These are phyloP conservation scores for Gymnocheta viridis DNA, from an alignment of 2,888 invertebrate species.

Conservation along the genomic window DNA sequence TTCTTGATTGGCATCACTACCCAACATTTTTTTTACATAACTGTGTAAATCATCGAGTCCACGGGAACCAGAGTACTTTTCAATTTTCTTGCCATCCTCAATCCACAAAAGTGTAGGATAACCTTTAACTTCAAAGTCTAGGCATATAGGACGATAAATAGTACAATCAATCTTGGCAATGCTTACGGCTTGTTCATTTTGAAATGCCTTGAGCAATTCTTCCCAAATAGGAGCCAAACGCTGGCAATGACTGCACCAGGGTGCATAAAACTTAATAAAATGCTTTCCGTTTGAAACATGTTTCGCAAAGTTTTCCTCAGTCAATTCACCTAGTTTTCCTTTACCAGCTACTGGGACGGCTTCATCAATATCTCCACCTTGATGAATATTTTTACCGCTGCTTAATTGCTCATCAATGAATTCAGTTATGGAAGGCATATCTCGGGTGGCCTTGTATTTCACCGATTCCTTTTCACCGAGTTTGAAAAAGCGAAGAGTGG, in stretches of 20 bases:
- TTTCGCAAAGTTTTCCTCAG: slow-evolving; percentile 89
- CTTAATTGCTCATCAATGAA: slow-evolving; percentile 89
- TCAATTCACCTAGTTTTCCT: slow-evolving; percentile 85
- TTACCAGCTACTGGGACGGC: slow-evolving; percentile 63
- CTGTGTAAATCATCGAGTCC: slow-evolving; percentile 87
- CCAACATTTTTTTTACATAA: slow-evolving; percentile 88
- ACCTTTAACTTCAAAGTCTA: slow-evolving; percentile 90
- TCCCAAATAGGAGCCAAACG: slow-evolving; percentile 93
- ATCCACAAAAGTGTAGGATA: slow-evolving; percentile 95
- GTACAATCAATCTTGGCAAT: slow-evolving; percentile 94
- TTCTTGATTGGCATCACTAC: slow-evolving; percentile 73
- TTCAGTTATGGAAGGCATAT: slow-evolving; percentile 88
- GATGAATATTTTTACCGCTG: slow-evolving; percentile 60
- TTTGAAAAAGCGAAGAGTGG: slow-evolving; percentile 92
- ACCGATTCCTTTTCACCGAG: slow-evolving; percentile 86
- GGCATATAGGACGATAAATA: slow-evolving; percentile 88
- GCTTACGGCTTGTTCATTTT: slow-evolving; percentile 86
- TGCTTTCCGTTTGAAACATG: slow-evolving; percentile 89
- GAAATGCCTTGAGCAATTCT: slow-evolving; percentile 87
- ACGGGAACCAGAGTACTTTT: slow-evolving; percentile 87
- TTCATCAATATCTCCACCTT: slow-evolving; percentile 23
- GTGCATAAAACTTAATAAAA: slow-evolving; percentile 95
- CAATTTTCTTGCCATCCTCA: slow-evolving; percentile 92
- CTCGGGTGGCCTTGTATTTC: slow-evolving; percentile 90
- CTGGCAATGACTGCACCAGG: slow-evolving; percentile 95